These are phyloP conservation scores for Coluber constrictor DNA, from an alignment of 2,797 vertebrate species.

Conservation along the genomic window DNA sequence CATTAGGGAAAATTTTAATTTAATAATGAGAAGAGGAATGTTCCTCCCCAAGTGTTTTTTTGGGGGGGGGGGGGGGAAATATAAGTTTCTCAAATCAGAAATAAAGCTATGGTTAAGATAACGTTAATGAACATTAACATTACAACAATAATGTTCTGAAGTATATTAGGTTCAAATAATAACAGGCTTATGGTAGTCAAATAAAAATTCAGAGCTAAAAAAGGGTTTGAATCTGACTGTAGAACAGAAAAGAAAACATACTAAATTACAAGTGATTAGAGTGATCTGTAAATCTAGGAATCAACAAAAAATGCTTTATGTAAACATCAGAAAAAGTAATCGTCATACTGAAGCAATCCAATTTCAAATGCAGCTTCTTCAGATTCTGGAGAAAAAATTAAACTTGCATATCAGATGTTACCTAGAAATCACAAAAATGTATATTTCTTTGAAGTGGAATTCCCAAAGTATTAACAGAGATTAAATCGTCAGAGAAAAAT, in stretches of 20 bases:
- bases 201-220: neutral
- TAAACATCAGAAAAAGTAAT: neutral
- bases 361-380: neutral
- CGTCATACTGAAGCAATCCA: neutral
- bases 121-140: neutral
- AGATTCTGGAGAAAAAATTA: neutral
- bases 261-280: neutral
- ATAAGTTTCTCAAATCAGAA: neutral
- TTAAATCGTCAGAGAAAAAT: neutral
- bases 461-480: neutral
- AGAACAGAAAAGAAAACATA: neutral
- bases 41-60: neutral
- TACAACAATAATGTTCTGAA: neutral
- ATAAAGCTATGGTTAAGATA: neutral
- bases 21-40: neutral
- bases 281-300: neutral
- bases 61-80: neutral
- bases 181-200: neutral
- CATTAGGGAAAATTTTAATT: neutral
- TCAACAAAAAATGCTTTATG: neutral
- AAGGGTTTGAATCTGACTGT: neutral
- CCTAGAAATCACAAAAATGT: neutral
- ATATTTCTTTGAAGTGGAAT: neutral
- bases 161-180: neutral
- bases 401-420: neutral